Evolutionary conservation across 2,797 vertebrate genomes (phyloP).

Genomic region (Ctenochaetus hawaiiensis): DNA sequence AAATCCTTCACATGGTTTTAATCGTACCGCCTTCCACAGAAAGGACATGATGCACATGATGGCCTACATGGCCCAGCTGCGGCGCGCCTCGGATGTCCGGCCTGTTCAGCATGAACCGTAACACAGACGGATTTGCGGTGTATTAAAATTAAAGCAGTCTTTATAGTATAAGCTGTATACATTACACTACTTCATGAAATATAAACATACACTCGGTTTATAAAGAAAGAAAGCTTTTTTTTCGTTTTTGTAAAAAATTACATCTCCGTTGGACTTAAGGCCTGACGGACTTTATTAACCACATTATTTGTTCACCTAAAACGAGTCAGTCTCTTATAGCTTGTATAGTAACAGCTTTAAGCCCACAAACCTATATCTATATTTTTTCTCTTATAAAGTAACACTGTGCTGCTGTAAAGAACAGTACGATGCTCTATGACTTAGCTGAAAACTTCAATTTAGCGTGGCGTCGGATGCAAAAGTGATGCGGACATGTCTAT

Average conservation of each 20-base stretch:
- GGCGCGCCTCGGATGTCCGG: slow-evolving; percentile 32
- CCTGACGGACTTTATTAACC: not conserved
- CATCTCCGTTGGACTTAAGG: not conserved
- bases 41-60: not conserved
- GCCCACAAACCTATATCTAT: not conserved
- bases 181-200: not conserved
- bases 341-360: not conserved
- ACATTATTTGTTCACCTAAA: not conserved
- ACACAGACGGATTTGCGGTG: not conserved
- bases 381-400: not conserved
- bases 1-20: not conserved
- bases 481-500: not conserved
- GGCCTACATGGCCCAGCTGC: slow-evolving; percentile 34
- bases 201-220: not conserved
- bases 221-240: not conserved
- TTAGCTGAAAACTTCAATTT: slow-evolving; percentile 18
- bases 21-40: not conserved
- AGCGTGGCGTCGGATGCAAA: not conserved
- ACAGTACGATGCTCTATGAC: not conserved
- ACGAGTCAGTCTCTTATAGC: not conserved
- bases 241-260: not conserved
- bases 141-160: slow-evolving; percentile 12
- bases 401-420: not conserved
- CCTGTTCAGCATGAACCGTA: not conserved
- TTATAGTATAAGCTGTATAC: not conserved